Evolutionary conservation across 1,140 invertebrate genomes (phyloP).

Genomic region (Parasteatoda tepidariorum): DNA sequence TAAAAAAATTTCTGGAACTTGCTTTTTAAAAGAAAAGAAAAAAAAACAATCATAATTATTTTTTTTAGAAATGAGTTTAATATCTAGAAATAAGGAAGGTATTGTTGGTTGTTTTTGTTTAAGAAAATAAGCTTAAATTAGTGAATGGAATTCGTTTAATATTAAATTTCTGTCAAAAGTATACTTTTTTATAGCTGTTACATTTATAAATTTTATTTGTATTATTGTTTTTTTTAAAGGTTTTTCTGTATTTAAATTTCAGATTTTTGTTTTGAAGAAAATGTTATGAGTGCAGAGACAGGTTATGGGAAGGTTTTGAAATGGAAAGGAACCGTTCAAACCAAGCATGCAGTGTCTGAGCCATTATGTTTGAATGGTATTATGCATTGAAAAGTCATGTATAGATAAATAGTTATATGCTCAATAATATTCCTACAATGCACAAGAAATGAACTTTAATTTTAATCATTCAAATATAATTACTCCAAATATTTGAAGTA

Average conservation of each 20-base stretch:
- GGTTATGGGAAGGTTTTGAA: not conserved
- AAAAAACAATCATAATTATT: too few relatives aligned
- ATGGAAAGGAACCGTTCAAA: not conserved
- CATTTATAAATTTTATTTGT: not conserved
- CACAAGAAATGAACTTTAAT: too few relatives aligned
- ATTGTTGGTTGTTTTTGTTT: not conserved
- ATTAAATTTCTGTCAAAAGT: not conserved
- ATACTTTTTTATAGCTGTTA: not conserved
- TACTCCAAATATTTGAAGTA: not conserved
- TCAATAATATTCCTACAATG: not conserved
- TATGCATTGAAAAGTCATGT: not conserved
- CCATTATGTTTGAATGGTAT: slow-evolving; percentile 27
- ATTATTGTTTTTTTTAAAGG: not conserved
- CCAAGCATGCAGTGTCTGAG: slow-evolving; percentile 25
- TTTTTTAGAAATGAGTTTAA: not conserved
- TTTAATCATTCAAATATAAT: too few relatives aligned
- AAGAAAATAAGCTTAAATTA: not conserved
- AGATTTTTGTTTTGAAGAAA: slow-evolving; percentile 21
- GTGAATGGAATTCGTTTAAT: not conserved
- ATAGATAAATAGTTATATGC: not conserved
- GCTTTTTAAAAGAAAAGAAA: too few relatives aligned
- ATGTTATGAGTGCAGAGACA: not conserved
- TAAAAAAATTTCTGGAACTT: too few relatives aligned
- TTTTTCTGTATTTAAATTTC: not conserved
- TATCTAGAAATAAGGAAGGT: not conserved